Conservation (phyloP, 2,797 vertebrate genomes). For the Moxostoma hubbsi region DNA sequence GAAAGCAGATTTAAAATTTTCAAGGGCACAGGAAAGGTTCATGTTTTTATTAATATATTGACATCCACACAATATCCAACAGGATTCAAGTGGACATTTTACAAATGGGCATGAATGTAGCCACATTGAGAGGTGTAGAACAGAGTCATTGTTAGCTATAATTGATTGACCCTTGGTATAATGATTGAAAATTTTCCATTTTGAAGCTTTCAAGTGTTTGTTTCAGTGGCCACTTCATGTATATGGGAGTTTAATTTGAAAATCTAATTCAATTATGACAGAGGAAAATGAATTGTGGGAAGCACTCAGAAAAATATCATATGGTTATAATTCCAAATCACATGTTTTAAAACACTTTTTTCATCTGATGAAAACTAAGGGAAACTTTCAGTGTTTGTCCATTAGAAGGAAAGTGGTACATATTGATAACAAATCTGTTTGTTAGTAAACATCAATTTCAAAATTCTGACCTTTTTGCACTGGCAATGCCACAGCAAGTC, state of each 20-base stretch:
- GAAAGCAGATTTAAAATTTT: slow-evolving; percentile 39
- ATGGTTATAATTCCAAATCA: background rate
- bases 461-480: too few relatives aligned
- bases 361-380: background rate
- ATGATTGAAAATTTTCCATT: slow-evolving; percentile 62
- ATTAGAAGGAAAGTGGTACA: background rate
- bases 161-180: slow-evolving; percentile 62
- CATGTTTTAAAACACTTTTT: background rate
- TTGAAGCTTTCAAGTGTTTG: slow-evolving; percentile 69
- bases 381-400: background rate
- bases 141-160: slow-evolving; percentile 59
- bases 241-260: slow-evolving; percentile 59
- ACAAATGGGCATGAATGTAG: slow-evolving; percentile 57
- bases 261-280: slow-evolving; percentile 68
- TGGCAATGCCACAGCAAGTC: too few relatives aligned
- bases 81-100: slow-evolving; percentile 58
- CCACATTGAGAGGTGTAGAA: slow-evolving; percentile 48
- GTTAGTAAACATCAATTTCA: background rate
- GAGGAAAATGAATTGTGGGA: slow-evolving; percentile 43
- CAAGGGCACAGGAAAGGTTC: slow-evolving; percentile 29
- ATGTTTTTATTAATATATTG: slow-evolving; percentile 47
- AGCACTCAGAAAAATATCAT: slow-evolving; percentile 24
- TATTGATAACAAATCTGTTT: background rate
- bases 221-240: slow-evolving; percentile 63
- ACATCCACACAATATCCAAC: slow-evolving; percentile 35